These are phyloP conservation scores for Steinernema khuongi DNA, from an alignment of 1,140 invertebrate species.

Conservation along the genomic window DNA sequence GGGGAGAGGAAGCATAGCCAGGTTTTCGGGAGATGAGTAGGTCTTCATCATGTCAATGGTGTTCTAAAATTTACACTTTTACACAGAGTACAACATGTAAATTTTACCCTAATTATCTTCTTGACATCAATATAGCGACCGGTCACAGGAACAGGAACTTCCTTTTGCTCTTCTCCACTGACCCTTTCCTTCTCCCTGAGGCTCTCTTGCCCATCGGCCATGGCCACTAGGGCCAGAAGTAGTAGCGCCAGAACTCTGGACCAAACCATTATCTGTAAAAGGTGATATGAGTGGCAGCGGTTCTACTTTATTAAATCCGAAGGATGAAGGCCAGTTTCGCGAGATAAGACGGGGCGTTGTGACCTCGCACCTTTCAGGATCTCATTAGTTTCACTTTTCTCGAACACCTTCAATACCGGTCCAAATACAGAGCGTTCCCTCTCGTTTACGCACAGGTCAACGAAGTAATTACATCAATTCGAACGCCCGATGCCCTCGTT, in stretches of 20 bases:
- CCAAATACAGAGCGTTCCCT: too few species aligned
- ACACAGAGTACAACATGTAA: too few species aligned
- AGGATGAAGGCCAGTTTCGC: neutral
- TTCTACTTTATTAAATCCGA: neutral
- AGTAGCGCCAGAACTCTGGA: neutral
- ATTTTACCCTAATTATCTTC: neutral
- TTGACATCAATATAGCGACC: neutral
- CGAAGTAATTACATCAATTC: too few species aligned
- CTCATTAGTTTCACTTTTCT: neutral
- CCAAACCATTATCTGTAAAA: neutral
- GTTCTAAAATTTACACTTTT: too few species aligned
- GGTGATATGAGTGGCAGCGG: neutral
- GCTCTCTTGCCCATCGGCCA: neutral
- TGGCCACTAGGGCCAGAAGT: neutral
- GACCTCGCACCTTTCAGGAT: constrained; percentile 8
- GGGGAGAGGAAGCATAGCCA: neutral
- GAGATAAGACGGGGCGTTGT: neutral
- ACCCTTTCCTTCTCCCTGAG: neutral
- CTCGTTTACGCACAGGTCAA: too few species aligned
- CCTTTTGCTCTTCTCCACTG: neutral
- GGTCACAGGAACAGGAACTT: neutral
- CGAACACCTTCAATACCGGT: too few species aligned
- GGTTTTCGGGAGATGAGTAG: neutral
- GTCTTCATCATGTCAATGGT: constrained; percentile 15
- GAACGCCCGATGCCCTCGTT: too few species aligned